phyloP scores from a whole-genome alignment of 1,140 invertebrate species.

The Magallana ariakensis region DNA sequence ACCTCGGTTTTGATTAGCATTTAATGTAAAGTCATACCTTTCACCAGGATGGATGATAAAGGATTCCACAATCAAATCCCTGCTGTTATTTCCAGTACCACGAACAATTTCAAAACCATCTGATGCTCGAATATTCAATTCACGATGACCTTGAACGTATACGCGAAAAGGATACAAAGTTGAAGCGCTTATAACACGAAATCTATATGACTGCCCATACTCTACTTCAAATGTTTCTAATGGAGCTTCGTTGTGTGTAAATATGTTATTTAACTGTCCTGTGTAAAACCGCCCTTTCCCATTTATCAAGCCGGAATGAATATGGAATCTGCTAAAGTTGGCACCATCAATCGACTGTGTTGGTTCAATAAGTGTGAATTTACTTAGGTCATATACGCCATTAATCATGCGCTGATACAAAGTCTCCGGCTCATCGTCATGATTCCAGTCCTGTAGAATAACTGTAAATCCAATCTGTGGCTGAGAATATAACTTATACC shows the following conservation, averaged over 20 bases:
- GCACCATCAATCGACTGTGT: constrained; percentile 23
- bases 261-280: constrained; percentile 67
- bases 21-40: constrained; percentile 90
- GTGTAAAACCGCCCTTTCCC: constrained; percentile 57
- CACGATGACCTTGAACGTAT: constrained; percentile 89
- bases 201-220: neutral
- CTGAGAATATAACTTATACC: constrained; percentile 86
- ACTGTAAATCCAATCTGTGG: constrained; percentile 85
- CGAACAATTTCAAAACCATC: constrained; percentile 85
- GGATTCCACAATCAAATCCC: constrained; percentile 83
- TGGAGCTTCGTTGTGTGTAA: constrained; percentile 79
- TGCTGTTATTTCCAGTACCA: constrained; percentile 84
- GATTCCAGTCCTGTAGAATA: neutral
- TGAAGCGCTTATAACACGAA: constrained; percentile 47
- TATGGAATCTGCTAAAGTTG: constrained; percentile 52
- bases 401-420: constrained; percentile 50
- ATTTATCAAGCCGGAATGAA: constrained; percentile 58
- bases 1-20: constrained; percentile 80
- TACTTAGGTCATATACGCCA: constrained; percentile 70
- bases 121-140: constrained; percentile 87
- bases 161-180: constrained; percentile 78
- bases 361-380: neutral
- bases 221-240: constrained; percentile 58
- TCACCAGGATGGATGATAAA: constrained; percentile 84
- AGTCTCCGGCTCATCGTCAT: constrained; percentile 37